These are phyloP conservation scores for Mesaphorura yosii DNA, from an alignment of 1,140 invertebrate genomes.

Conservation along the genomic window DNA sequence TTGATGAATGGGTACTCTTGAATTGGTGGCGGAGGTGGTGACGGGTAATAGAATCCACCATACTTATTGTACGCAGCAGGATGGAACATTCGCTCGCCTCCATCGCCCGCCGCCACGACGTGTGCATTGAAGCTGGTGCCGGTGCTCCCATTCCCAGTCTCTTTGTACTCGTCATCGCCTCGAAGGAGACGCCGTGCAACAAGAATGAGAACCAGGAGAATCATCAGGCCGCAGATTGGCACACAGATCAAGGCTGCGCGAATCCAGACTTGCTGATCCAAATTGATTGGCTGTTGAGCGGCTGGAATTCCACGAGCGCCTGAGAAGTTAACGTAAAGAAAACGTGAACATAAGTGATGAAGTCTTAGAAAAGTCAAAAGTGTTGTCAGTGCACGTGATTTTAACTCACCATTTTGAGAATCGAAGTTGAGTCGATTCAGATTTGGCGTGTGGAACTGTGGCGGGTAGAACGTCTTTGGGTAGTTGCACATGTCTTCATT, in stretches of 20 bases:
- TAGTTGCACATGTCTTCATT: constrained; percentile 28
- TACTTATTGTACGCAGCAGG: too few species aligned
- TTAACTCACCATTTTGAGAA: constrained; percentile 9
- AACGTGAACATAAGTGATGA: not conserved
- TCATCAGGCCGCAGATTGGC: constrained; percentile 28
- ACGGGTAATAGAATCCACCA: too few species aligned
- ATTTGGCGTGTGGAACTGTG: constrained; percentile 5
- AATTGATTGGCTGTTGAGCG: too few species aligned
- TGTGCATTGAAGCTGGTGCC: too few species aligned
- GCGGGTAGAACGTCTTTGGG: constrained; percentile 27
- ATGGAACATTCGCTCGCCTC: too few species aligned
- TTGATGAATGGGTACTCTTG: too few species aligned
- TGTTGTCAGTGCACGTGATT: too few species aligned
- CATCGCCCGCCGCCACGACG: too few species aligned
- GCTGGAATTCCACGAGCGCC: constrained; percentile 7
- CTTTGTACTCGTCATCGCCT: constrained; percentile 22
- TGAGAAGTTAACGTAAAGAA: constrained; percentile 1
- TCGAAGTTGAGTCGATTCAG: constrained; percentile 16
- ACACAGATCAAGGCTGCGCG: constrained; percentile 25
- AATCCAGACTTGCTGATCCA: constrained; percentile 27
- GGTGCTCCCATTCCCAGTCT: too few species aligned
- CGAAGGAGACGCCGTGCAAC: constrained; percentile 21
- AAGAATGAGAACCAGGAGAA: constrained; percentile 22
- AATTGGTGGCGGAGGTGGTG: too few species aligned
- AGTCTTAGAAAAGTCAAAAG: too few species aligned